Evolutionary conservation across 2,888 invertebrate genomes (phyloP), one percentile per base, ranked within the genome.

Genomic region (Andrena bucephala): DNA sequence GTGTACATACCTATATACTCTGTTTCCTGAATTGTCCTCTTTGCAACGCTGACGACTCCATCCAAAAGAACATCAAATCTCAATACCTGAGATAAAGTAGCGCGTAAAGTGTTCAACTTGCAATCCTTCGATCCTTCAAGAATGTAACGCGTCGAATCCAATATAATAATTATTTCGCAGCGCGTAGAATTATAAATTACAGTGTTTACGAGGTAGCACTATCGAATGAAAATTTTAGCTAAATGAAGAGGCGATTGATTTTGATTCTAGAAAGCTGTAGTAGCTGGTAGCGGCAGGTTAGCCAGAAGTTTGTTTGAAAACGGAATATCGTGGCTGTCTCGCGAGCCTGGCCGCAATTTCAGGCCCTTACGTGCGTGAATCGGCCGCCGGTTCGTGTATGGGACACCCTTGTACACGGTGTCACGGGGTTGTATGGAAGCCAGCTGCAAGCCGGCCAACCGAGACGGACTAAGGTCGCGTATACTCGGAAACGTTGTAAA

Each of bases 401-500:
- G 86, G 90, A 89, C 90, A 91, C 91, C 93, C 93, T 92, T 92
- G 92, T 82, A 81, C 84, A 82, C 73, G 76, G 77, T 90, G 91
- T 91, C 90, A 90, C 91, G 90, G 92, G 93, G 92, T 92, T 92
- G 92, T 90, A 91, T 90, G 89, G 89, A 90, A 91, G 94, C 93
- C 94, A 94, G 94, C 94, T 94, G 94, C 93, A 89, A 93, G 89
- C 92, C 94, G 94, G 92, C 92, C 92, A 91, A 93, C 92, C 94
- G 93, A 91, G 91, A 93, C 93, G 91, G 88, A 85, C 90, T 89
- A 87, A 93, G 85, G 83, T 85, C 86, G 87, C 90, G 87, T 93
- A 90, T 92, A 94, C 94, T 93, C 90, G 93, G 94, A 94, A 94
- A 94, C 93, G 93, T 91, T 93, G 93, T 94, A 93, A 94, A 94